Evolutionary conservation across 2,797 vertebrate species (phyloP).

Genomic region (Aeoliscus strigatus): DNA sequence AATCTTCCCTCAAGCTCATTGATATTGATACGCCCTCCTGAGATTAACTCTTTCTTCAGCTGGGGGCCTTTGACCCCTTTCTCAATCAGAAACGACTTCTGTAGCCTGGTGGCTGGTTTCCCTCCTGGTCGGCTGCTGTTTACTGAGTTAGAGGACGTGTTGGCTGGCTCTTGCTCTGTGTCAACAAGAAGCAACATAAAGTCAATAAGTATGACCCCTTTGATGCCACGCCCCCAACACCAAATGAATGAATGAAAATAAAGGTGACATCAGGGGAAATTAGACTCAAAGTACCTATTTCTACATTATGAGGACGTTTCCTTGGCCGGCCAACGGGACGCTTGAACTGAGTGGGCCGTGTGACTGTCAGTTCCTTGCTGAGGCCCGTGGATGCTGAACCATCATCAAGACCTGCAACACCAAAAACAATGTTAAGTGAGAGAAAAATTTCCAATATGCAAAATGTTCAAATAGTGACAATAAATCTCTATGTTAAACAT

Average conservation of each 20-base stretch:
- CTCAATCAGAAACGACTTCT: conserved; percentile 66
- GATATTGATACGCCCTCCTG: conserved; percentile 63
- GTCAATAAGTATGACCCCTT: conserved; percentile 1
- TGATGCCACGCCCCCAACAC: too few relatives aligned
- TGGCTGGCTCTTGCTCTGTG: conserved; percentile 75
- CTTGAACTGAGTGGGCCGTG: conserved; percentile 63
- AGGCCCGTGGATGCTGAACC: conserved; percentile 77
- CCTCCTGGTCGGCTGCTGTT: conserved; percentile 64
- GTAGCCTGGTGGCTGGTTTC: conserved; percentile 68
- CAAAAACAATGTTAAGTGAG: conserved; percentile 1
- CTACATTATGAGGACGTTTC: conserved; percentile 71
- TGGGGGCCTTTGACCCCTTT: conserved; percentile 51
- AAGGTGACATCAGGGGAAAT: neutral
- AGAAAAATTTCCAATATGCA: neutral
- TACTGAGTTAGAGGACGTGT: conserved; percentile 65
- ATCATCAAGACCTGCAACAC: conserved; percentile 76
- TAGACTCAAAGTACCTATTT: conserved; percentile 60
- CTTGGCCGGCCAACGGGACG: conserved; percentile 66
- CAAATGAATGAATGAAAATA: too few relatives aligned
- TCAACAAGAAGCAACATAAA: conserved; percentile 12
- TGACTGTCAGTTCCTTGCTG: conserved; percentile 72
- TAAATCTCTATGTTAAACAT: too few relatives aligned
- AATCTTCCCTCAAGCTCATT: conserved; percentile 55
- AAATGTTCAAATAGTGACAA: neutral
- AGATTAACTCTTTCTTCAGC: conserved; percentile 61